These are phyloP conservation scores for Ifrita kowaldi DNA, from an alignment of 2,113 vertebrate genomes.

Conservation along the genomic window DNA sequence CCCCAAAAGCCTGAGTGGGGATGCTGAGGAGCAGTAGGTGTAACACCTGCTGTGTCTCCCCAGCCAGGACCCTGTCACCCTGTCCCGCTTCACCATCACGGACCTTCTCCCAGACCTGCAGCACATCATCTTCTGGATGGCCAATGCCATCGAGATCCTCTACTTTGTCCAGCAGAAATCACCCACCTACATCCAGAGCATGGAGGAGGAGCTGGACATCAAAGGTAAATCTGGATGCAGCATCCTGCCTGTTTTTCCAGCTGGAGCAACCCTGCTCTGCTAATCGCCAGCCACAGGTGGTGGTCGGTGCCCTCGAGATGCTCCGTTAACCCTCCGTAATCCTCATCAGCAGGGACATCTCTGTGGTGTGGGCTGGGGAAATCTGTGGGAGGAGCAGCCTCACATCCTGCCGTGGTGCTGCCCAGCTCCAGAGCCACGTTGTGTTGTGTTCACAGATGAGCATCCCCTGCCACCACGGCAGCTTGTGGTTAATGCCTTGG, in stretches of 20 bases:
- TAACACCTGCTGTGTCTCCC: background rate
- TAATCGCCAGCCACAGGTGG: background rate
- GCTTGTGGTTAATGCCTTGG: background rate
- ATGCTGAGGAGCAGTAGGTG: background rate
- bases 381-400: background rate
- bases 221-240: constrained; percentile 50
- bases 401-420: fast-evolving
- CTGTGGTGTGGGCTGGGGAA: background rate
- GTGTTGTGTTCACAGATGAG: fast-evolving
- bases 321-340: background rate
- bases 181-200: constrained; percentile 86
- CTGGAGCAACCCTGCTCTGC: background rate
- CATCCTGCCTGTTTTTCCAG: background rate
- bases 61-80: constrained; percentile 86
- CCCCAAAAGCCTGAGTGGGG: background rate
- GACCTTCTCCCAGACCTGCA: constrained; percentile 90
- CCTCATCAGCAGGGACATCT: background rate
- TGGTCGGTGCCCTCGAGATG: background rate
- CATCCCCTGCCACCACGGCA: background rate
- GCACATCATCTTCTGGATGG: constrained; percentile 96
- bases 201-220: constrained; percentile 87
- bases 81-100: constrained; percentile 81
- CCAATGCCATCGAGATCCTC: constrained; percentile 91
- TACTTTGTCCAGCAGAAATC: constrained; percentile 93
- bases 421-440: background rate